Conservation (phyloP, 1,140 invertebrate genomes). For the Zaprionus ghesquierei region DNA sequence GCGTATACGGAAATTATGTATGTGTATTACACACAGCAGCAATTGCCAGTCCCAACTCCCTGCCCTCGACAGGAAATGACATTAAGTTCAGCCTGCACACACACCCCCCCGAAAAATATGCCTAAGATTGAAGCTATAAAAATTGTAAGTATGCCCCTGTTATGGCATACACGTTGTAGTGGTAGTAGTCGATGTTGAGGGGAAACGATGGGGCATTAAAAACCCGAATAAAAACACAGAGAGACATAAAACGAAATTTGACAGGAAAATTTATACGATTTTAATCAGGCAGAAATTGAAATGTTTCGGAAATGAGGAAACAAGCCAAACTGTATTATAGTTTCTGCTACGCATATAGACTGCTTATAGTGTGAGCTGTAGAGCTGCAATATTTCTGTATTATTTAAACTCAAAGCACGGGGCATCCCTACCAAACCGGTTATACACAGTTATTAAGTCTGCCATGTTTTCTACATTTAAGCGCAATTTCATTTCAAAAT, state of each 20-base stretch:
- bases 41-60: background rate
- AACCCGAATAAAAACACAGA: constrained; percentile 1
- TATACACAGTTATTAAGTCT: too few relatives aligned
- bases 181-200: background rate
- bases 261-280: constrained; percentile 30
- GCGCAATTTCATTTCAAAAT: background rate
- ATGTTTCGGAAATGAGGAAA: background rate
- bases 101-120: constrained; percentile 7
- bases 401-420: too few relatives aligned
- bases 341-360: too few relatives aligned
- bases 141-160: constrained; percentile 3
- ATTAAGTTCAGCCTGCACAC: constrained; percentile 23
- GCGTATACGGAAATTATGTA: background rate
- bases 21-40: background rate
- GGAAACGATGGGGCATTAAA: constrained; percentile 16
- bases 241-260: constrained; percentile 17
- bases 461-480: too few relatives aligned
- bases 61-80: constrained; percentile 10
- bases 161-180: background rate
- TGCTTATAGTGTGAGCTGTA: too few relatives aligned
- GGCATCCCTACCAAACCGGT: too few relatives aligned
- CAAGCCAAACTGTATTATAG: background rate
- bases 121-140: constrained; percentile 21
- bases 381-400: too few relatives aligned
- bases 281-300: constrained; percentile 27